phyloP scores from a whole-genome alignment of 2,113 vertebrate genomes.

The Trachemys scripta region DNA sequence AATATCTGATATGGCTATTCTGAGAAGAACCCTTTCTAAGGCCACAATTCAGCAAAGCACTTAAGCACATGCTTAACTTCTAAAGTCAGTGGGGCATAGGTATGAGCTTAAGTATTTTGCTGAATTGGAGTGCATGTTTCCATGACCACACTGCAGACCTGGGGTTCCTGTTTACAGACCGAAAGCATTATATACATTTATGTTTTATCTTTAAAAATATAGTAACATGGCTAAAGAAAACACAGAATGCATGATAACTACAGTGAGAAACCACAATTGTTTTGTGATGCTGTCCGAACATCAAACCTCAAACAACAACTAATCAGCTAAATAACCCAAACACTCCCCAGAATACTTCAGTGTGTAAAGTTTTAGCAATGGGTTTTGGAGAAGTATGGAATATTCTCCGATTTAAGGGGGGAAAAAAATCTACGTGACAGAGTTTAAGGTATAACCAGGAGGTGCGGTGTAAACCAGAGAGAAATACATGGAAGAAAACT shows the following conservation, averaged over 20 bases:
- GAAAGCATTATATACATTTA: neutral
- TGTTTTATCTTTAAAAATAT: neutral
- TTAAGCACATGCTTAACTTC: accelerated
- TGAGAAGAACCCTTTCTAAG: neutral
- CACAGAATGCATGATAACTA: neutral
- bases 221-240: neutral
- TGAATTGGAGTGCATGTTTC: neutral
- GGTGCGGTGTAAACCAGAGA: neutral
- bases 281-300: neutral
- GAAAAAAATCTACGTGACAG: neutral
- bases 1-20: accelerated
- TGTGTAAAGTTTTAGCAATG: neutral
- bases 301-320: neutral
- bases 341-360: neutral
- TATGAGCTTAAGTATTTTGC: neutral
- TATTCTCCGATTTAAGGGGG: neutral
- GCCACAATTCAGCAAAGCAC: neutral
- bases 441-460: neutral
- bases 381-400: neutral
- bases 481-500: neutral
- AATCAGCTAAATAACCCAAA: neutral
- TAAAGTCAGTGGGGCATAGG: accelerated
- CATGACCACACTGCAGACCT: neutral
- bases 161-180: neutral
- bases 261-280: neutral